phyloP scores from a whole-genome alignment of 2,888 invertebrate species.

The Leptinotarsa juncta region DNA sequence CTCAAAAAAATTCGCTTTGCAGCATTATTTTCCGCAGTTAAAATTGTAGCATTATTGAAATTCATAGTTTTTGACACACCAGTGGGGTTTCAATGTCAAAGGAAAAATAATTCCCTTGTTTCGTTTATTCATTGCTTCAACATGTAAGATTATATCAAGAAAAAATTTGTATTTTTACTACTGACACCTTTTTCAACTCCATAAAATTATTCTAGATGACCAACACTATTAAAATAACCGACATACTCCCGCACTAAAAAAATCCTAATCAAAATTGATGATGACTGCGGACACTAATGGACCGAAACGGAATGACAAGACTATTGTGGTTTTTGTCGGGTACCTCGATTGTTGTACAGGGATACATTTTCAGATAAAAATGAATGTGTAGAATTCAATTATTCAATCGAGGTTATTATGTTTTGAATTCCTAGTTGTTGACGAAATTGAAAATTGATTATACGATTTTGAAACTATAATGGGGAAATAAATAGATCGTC shows the following conservation, averaged over 20 bases:
- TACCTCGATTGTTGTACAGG: neutral
- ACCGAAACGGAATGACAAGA: slow-evolving; percentile 19
- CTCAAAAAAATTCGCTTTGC: no score
- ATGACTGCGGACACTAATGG: slow-evolving; percentile 15
- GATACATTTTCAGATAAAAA: neutral
- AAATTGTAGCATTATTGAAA: no score
- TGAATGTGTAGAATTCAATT: neutral
- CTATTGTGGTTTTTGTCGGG: slow-evolving; percentile 5
- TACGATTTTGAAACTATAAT: no score
- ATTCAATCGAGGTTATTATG: neutral
- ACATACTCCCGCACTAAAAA: slow-evolving; percentile 2
- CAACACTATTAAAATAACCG: neutral
- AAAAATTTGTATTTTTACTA: neutral
- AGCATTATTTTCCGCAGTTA: no score
- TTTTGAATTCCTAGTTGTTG: no score
- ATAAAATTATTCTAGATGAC: neutral
- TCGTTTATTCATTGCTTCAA: no score
- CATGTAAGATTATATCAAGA: no score
- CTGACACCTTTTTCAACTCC: neutral
- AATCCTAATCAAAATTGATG: slow-evolving; percentile 9
- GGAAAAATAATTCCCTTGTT: no score
- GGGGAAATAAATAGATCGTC: no score
- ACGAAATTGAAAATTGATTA: no score
- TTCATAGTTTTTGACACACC: no score
- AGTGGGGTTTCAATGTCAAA: no score